phyloP scores from a whole-genome alignment of 2,888 invertebrate genomes.

The Lithophane leautieri region DNA sequence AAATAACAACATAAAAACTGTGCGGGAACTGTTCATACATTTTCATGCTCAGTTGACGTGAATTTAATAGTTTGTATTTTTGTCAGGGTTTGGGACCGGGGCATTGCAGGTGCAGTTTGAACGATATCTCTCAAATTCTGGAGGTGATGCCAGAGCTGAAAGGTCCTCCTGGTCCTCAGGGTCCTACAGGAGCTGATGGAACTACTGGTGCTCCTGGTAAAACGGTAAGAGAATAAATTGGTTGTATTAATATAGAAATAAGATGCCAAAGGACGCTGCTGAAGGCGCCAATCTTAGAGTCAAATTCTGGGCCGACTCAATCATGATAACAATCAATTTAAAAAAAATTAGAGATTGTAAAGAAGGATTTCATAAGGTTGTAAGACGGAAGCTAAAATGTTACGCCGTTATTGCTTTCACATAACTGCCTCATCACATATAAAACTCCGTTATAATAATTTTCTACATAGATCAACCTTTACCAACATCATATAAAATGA shows the following conservation, averaged over 20 bases:
- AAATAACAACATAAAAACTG: conserved; percentile 45
- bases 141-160: conserved; percentile 92
- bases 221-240: conserved; percentile 90
- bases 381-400: not conserved
- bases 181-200: conserved; percentile 94
- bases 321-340: not conserved
- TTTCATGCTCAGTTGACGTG: conserved; percentile 21
- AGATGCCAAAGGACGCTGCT: not conserved
- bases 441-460: not conserved
- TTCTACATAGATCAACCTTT: not conserved
- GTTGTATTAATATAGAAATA: not conserved
- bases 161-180: conserved; percentile 92
- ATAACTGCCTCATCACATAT: not conserved
- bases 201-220: conserved; percentile 95
- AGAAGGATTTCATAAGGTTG: not conserved
- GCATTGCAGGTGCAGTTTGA: conserved; percentile 94
- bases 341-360: not conserved
- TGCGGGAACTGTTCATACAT: conserved; percentile 20
- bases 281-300: not conserved
- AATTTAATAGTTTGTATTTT: conserved; percentile 45
- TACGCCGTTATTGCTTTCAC: not conserved
- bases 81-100: conserved; percentile 83
- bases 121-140: conserved; percentile 91
- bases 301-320: not conserved
- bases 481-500: not conserved